Base-by-base conservation (phyloP, 1,140 invertebrate species). In the Drosophila suzukii region DNA sequence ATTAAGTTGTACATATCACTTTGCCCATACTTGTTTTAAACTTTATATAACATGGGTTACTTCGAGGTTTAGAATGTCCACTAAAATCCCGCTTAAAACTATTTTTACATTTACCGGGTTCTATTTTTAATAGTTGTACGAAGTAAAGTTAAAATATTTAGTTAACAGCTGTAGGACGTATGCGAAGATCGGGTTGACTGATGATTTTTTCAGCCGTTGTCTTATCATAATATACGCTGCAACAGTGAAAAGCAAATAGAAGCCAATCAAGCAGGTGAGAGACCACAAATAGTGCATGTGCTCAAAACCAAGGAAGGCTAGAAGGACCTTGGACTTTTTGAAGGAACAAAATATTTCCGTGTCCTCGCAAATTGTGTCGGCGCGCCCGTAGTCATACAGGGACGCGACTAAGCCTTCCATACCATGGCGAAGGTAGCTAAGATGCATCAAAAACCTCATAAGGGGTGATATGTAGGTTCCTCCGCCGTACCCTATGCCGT, bases 341-440 rank as follows among this genome's bases (percentile, higher is more conserved):
- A 95, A 96, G 63, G 95, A 94, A 81, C 96, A 97, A 78, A 95
- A 96, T 11, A 94, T 92, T 71, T 95, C 95, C 0, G 93, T 83
- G 0, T 93, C 91, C 0, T 96, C 95, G 92, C 96, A 97, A 13
- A 93, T 83, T 7, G 97, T 91, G 63, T 95, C 94, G 4, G 92
- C 92, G 36, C 97, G 93, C 46, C 96, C 94, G 41, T 95, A 94
- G 0, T 97, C 96, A 81, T 97, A 98, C 10, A 98, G 95, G 0
- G 97, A 94, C 3, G 95, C 94, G 0, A 97, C 94, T 0, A 97
- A 93, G 2, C 96, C 96, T 91, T 98, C 97, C 38, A 98, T 93
- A 0, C 93, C 93, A 74, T 94, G 94, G 41, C 97, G 94, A 51
- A 98, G 94, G 90, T 96, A 98, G 72, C 97, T 98, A n/a, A 96